Base-by-base conservation (phyloP, 1,140 invertebrate species). In the Zophobas atratus region DNA sequence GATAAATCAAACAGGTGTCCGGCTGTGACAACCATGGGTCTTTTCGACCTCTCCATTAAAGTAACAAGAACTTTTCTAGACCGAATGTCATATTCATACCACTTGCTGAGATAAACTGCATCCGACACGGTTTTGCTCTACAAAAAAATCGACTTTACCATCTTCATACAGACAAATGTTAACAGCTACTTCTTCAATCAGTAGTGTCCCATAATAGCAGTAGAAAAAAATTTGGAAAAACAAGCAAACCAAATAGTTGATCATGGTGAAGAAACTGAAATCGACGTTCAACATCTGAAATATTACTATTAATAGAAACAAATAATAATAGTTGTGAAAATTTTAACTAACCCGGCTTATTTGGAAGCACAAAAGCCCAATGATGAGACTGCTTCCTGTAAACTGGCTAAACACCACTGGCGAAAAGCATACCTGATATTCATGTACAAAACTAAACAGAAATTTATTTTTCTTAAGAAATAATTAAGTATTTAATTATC, bases 181-280 rank as follows among this genome's bases (percentile, higher is more conserved):
- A 33, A 3, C 34, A 38, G 56, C 71, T n/a, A 79, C 78, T 70
- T 79, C 78, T 36, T 77, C 34, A 67, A 60, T 46, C 5, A 79
- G 75, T n/a, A 77, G 43, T 67, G 84, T 83, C 49, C 84, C 84
- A 67, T 80, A 83, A 43, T 81, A 80, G 70, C 84, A 85, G 57
- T 84, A 85, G 20, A 84, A 80, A 81, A 84, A 84, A 74, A 85
- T 74, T 82, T 85, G 80, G 1, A 79, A 36, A 41, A 48, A 46
- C n/a, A 76, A 48, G 56, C 38, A 75, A 20, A 0, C 20, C n/a
- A 76, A 5, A 72, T 70, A 46, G 1, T 63, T 63, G 2, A 38
- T 70, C 51, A 70, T 6, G 39, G 39, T 38, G 8, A 39, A 32
- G 20, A 80, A 57, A 57, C n/a, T 56, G 4, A 56, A 3, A 71